These are phyloP conservation scores for Rhabdomys pumilio DNA, from an alignment of 2,797 vertebrate species.

Conservation along the genomic window DNA sequence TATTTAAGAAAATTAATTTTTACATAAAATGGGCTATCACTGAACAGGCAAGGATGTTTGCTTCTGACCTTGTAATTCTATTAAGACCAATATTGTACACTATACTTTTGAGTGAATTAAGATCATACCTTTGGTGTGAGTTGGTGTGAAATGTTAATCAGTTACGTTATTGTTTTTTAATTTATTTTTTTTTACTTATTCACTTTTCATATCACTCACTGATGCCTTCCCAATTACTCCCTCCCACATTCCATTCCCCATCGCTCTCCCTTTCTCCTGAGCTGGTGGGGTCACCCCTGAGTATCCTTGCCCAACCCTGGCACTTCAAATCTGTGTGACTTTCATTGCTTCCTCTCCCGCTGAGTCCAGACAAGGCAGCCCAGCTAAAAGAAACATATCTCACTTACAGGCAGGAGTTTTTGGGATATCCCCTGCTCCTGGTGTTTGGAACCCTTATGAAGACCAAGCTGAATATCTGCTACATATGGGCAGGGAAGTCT, in stretches of 20 bases:
- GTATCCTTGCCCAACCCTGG: not conserved
- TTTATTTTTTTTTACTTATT: not conserved
- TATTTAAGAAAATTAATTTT: constrained; percentile 29
- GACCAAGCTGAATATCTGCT: not conserved
- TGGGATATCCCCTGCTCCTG: not conserved
- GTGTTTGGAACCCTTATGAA: not conserved
- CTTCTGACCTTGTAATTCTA: not conserved
- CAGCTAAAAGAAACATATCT: not conserved
- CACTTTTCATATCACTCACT: not conserved
- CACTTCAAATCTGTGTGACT: not conserved
- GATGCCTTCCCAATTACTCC: not conserved
- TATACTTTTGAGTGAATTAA: not conserved
- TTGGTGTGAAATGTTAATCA: constrained; percentile 20
- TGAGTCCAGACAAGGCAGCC: not conserved
- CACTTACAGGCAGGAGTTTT: not conserved
- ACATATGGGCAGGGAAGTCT: not conserved
- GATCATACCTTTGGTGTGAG: not conserved
- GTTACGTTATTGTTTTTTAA: not conserved
- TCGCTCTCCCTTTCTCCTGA: not conserved
- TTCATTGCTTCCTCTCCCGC: not conserved
- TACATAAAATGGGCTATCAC: not conserved
- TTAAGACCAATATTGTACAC: not conserved
- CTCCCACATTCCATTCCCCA: not conserved
- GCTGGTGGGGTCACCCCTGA: not conserved
- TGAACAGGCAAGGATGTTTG: not conserved